Percentiles rank a stretch among this genome's conserved stretches.
These are phyloP conservation scores for Loriculus beryllinus DNA, from an alignment of 2,797 vertebrate species.

Conservation along the genomic window DNA sequence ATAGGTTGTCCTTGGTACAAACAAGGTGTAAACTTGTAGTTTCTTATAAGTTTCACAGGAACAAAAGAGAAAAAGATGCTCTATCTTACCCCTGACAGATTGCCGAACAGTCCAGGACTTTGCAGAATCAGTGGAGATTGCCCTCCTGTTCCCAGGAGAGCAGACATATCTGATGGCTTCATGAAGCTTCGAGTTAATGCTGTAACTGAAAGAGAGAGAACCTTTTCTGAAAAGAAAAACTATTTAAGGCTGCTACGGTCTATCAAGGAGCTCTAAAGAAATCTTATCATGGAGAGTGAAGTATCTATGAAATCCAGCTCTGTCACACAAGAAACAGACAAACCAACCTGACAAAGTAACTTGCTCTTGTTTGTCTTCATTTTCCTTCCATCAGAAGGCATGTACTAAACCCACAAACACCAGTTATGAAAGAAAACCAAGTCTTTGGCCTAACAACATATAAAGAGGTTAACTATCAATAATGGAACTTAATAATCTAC, in stretches of 20 bases:
- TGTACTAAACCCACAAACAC: background rate
- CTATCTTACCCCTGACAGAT: conserved; percentile 76
- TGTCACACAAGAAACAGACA: background rate
- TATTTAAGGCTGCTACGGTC: background rate
- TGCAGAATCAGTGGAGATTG: conserved; percentile 80
- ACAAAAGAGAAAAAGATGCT: background rate
- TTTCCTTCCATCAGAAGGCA: background rate
- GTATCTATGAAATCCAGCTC: background rate
- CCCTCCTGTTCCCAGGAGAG: conserved; percentile 80
- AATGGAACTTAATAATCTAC: background rate
- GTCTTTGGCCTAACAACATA: background rate
- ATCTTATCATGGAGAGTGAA: background rate
- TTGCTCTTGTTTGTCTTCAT: background rate
- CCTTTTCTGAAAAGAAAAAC: background rate
- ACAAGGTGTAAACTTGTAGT: background rate
- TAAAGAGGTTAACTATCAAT: background rate
- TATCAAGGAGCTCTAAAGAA: background rate
- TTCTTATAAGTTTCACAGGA: background rate
- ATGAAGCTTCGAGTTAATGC: conserved; percentile 68
- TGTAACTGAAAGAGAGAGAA: conserved; percentile 62
- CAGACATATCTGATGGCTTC: conserved; percentile 82
- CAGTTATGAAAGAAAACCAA: background rate
- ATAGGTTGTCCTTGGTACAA: background rate
- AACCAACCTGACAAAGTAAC: background rate
- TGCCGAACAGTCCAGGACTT: conserved; percentile 77